Evolutionary conservation across 2,113 vertebrate species (phyloP).

Genomic region (Otolemur garnettii): DNA sequence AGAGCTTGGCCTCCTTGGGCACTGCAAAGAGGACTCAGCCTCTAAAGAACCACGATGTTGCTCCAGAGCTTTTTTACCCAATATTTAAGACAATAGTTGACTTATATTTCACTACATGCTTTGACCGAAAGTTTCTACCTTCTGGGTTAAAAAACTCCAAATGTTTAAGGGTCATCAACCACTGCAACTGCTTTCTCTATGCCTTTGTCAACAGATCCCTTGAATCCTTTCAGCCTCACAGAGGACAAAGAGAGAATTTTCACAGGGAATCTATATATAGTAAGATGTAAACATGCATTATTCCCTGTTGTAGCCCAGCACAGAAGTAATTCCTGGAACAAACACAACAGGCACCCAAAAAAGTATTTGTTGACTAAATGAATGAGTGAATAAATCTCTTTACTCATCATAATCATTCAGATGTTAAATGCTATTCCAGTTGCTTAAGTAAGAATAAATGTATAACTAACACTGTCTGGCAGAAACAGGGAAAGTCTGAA

Average conservation of each 20-base stretch:
- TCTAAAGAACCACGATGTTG: too few species aligned
- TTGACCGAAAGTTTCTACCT: conserved; percentile 2
- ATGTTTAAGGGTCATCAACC: background rate
- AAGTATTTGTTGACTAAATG: conserved; percentile 54
- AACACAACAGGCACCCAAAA: background rate
- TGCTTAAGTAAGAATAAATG: conserved; percentile 40
- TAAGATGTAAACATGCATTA: background rate
- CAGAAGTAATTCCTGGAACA: conserved; percentile 29
- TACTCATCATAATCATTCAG: conserved; percentile 48
- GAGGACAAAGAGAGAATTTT: conserved; percentile 30
- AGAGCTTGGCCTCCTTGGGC: too few species aligned
- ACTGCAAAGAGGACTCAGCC: too few species aligned
- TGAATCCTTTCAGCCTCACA: background rate
- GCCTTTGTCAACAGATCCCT: background rate
- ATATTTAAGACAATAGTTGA: conserved; percentile 37
- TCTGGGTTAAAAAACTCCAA: conserved; percentile 12
- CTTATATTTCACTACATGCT: background rate
- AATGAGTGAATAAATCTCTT: conserved; percentile 61
- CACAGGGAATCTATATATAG: background rate
- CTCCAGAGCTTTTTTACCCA: conserved; percentile 16
- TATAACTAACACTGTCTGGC: conserved; percentile 32
- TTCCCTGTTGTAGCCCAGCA: background rate
- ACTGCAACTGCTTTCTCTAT: conserved; percentile 2
- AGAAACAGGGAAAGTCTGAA: conserved; percentile 37
- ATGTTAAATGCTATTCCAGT: conserved; percentile 55